A percentile compares a stretch with the other conserved stretches of the same genome.
phyloP scores from a whole-genome alignment of 1,140 invertebrate genomes.

The Triops longicaudatus region DNA sequence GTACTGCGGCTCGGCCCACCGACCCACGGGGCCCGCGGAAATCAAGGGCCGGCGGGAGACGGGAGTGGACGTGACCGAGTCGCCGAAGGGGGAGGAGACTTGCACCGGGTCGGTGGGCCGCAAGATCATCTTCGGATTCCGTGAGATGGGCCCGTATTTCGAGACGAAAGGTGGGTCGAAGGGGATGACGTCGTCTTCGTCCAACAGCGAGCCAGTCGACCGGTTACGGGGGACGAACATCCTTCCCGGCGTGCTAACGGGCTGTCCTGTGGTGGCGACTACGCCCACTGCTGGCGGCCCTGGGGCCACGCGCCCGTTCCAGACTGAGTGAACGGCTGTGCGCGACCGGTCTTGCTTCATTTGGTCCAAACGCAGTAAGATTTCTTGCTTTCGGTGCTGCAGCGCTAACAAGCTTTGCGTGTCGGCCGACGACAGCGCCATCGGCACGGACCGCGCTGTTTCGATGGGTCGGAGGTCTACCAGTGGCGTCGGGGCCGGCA shows the following conservation, averaged over 20 bases:
- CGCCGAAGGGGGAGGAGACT: conserved; percentile 40
- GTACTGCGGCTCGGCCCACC: conserved; percentile 36
- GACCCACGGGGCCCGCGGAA: conserved; percentile 46
- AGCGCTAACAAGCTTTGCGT: conserved; percentile 51
- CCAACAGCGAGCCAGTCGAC: conserved; percentile 35
- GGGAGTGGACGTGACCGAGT: conserved; percentile 40
- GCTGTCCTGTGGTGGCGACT: neutral
- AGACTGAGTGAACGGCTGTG: conserved; percentile 15
- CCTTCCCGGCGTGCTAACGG: too few species aligned
- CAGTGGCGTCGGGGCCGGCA: conserved; percentile 30
- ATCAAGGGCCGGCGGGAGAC: conserved; percentile 43
- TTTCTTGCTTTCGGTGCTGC: conserved; percentile 55
- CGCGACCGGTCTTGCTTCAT: conserved; percentile 35
- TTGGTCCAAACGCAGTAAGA: conserved; percentile 56
- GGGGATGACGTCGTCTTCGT: conserved; percentile 62
- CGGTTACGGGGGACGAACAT: neutral
- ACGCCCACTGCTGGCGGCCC: neutral
- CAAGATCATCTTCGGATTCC: conserved; percentile 47
- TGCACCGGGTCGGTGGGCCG: conserved; percentile 38
- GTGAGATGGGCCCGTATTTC: conserved; percentile 72
- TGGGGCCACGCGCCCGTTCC: neutral
- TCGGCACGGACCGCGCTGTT: conserved; percentile 29
- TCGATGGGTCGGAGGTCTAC: conserved; percentile 35
- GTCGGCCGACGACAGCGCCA: conserved; percentile 39
- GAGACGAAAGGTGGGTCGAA: conserved; percentile 61